phyloP scores from a whole-genome alignment of 2,113 vertebrate genomes.

The Gorsachius goisagi region DNA sequence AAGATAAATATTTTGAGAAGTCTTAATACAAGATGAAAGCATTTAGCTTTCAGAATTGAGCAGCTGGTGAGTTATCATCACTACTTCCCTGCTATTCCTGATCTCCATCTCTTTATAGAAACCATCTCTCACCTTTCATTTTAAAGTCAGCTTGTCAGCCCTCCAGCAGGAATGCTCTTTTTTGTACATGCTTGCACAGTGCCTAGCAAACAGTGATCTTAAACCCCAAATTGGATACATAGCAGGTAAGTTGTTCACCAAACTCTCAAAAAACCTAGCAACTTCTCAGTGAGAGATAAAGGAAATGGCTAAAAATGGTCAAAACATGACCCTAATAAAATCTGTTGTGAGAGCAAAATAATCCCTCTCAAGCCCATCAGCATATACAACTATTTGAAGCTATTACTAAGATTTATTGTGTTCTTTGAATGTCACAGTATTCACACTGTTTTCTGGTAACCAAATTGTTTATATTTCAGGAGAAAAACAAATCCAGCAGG shows the following conservation, averaged over 20 bases:
- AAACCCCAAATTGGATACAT: neutral
- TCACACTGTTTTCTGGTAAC: neutral
- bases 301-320: neutral
- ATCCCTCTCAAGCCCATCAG: neutral
- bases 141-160: neutral
- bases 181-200: neutral
- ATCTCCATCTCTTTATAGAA: neutral
- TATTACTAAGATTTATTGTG: neutral
- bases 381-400: neutral
- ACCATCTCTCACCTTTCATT: neutral
- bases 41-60: neutral
- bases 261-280: neutral
- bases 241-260: neutral
- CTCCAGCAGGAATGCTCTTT: neutral
- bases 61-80: neutral
- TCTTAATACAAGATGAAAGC: neutral
- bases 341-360: neutral
- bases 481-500: slow-evolving; percentile 3
- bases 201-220: neutral
- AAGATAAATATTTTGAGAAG: slow-evolving; percentile 37
- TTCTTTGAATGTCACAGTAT: neutral
- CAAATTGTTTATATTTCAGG: neutral
- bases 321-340: neutral
- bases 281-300: neutral
- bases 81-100: neutral